Base-by-base conservation (phyloP, 2,888 invertebrate species). In the Opisthograptis luteolata region DNA sequence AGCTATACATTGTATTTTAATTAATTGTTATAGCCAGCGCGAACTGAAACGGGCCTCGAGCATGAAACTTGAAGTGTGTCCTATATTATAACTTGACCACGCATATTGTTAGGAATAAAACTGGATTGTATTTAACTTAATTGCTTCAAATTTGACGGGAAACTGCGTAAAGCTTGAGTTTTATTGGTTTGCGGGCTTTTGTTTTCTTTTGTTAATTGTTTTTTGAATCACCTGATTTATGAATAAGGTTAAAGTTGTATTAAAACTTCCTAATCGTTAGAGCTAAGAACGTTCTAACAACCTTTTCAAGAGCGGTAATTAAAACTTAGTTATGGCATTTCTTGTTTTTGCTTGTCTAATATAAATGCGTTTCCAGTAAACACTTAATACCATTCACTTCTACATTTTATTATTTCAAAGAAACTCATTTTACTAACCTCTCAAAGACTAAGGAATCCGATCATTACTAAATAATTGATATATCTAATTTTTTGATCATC, bases 1-100 rank as follows among this genome's bases (percentile, higher is more conserved):
- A 61, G 62, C 65, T 63, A 73, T 79, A 84, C 79, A 80, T 83
- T 84, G 84, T 80, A 76, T 79, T 84, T 80, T 85, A 87, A 87
- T 88, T 87, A 88, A 88, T 87, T 84, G 86, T 86, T 84, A 84
- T 76, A 59, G 76, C 74, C 55, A 58, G 75, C 73, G 77, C 76
- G 78, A 78, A 76, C 74, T 67, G 67, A 76, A 85, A 87, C 75
- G 76, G 76, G 80, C 60, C 57, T 60, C 55, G 61, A 65, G 70
- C 87, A 86, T 86, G 86, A 82, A 84, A 84, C 69, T 53, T 57
- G 61, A 66, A 64, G 59, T 65, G 64, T 39, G 57, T 54, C 39
- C 53, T 66, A 57, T 73, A 71, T 70, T 77, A 76, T n/a, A 76
- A 60, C 62, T 58, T 59, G 51, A 62, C 69, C 73, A 72, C 68